Base-by-base conservation (phyloP, 2,888 invertebrate genomes). In the Tachina grossa region DNA sequence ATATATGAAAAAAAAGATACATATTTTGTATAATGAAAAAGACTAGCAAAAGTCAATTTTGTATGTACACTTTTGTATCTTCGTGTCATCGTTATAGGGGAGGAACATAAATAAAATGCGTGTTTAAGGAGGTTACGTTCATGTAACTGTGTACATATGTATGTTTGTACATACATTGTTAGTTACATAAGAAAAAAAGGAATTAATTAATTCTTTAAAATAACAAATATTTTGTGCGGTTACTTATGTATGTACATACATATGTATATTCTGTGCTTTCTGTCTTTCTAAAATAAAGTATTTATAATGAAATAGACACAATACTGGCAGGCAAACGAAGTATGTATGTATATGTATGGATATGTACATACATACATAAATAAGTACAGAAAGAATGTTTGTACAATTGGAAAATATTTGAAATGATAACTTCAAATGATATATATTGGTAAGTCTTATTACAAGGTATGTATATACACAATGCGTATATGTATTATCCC, bases 401-500 rank as follows among this genome's bases (percentile, higher is more conserved):
- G 49, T 51, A 8, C 31, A 51, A 51, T 51, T n/a, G 49, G 49
- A 51, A 51, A 16, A 51, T 53, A 51, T 53, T 55, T 22, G 45
- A 69, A 66, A 87, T 87, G 87, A 80, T 87, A 79, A 84, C 87
- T 49, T 83, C 86, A 81, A 86, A 83, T 68, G 86, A 87, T 68
- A 83, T 87, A 51, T 86, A 83, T 55, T 87, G 87, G 87, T 87
- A 78, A 87, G 87, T 87, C 57, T 39, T 45, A 43, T 51, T 49
- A n/a, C 2, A 14, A 16, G 5, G 31, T 65, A 22, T 47, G 19
- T 13, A 65, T 19, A 19, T 41, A 59, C n/a, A n/a, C n/a, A n/a
- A 57, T 31, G 11, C 16, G 22, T 13, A 1, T 16, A 63, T 31
- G 31, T 31, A 31, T 2, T 31, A 31, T 31, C 2, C 31, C 31